Conservation (phyloP, 2,888 invertebrate species). For the Agrotis ipsilon region DNA sequence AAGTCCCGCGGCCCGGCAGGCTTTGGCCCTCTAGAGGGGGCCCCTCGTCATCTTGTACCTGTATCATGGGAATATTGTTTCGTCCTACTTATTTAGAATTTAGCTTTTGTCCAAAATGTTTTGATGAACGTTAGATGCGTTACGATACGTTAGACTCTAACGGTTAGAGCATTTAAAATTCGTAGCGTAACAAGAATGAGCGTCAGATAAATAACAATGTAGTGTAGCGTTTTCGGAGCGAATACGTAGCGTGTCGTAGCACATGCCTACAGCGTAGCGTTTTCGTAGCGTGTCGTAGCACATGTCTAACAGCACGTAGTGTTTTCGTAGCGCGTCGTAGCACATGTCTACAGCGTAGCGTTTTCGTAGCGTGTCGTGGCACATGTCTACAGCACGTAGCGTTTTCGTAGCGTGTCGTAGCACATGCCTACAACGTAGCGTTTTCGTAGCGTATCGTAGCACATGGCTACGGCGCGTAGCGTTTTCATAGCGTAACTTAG, state of each 20-base stretch:
- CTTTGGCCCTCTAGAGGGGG: too few relatives aligned
- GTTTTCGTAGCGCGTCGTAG: neutral
- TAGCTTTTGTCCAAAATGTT: too few relatives aligned
- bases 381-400: neutral
- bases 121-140: too few relatives aligned
- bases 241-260: neutral
- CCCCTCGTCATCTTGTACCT: too few relatives aligned
- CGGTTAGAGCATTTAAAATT: too few relatives aligned
- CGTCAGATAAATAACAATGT: too few relatives aligned
- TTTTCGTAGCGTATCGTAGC: neutral
- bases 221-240: neutral
- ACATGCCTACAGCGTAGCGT: neutral
- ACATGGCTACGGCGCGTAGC: too few relatives aligned
- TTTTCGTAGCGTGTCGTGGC: neutral
- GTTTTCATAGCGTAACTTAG: neutral
- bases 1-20: too few relatives aligned
- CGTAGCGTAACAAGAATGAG: neutral
- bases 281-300: neutral
- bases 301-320: neutral
- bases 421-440: too few relatives aligned
- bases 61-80: too few relatives aligned
- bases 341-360: neutral
- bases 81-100: too few relatives aligned
- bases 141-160: too few relatives aligned
- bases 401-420: neutral